phyloP scores from a whole-genome alignment of 2,797 vertebrate species.

The Xiphorhynchus erythropygius region DNA sequence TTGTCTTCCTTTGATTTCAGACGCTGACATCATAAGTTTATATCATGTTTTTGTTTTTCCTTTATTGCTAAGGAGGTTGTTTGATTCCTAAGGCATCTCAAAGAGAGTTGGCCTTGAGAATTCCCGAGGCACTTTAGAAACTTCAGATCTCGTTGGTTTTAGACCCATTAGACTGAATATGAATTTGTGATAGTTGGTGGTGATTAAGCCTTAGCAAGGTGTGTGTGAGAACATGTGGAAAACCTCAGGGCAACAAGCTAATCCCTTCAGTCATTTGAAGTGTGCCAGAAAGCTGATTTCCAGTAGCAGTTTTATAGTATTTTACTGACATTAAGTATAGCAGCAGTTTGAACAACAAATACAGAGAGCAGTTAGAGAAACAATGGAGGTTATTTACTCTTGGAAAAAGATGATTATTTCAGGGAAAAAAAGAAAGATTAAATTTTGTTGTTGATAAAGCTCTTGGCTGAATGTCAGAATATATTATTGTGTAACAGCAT shows the following conservation, averaged over 20 bases:
- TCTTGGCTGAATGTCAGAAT: not conserved
- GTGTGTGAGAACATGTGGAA: not conserved
- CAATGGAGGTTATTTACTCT: not conserved
- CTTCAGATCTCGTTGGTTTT: not conserved
- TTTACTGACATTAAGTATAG: not conserved
- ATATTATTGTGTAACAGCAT: not conserved
- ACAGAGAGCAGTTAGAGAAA: not conserved
- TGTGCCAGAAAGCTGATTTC: not conserved
- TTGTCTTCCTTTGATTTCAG: constrained; percentile 56
- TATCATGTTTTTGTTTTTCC: not conserved
- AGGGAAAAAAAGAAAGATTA: not conserved
- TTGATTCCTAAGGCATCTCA: not conserved
- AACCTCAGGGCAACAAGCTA: not conserved
- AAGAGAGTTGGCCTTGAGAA: not conserved
- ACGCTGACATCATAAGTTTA: not conserved
- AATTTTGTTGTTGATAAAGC: not conserved
- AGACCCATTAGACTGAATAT: not conserved
- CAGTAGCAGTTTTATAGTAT: not conserved
- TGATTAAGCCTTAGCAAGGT: not conserved
- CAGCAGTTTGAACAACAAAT: not conserved
- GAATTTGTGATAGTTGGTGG: not conserved
- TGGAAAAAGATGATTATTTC: not conserved
- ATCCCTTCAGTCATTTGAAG: not conserved
- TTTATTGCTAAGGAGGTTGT: not conserved
- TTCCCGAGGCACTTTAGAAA: not conserved